Evolutionary conservation across 2,797 vertebrate genomes (phyloP).

Genomic region (Sebastes melanostomus): DNA sequence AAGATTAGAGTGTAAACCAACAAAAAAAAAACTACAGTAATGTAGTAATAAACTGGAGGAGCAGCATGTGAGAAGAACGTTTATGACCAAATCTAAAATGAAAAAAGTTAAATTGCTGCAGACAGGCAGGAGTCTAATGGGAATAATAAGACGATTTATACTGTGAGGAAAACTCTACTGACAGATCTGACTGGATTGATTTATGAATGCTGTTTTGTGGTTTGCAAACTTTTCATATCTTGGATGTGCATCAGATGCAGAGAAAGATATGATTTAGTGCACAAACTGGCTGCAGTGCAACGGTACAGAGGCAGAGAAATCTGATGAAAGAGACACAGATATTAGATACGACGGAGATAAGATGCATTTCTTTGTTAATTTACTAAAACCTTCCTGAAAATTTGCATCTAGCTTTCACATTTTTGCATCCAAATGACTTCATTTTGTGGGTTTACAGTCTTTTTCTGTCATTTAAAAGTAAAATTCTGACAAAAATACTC

Average conservation of each 20-base stretch:
- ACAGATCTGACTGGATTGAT: not conserved
- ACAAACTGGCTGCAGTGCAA: not conserved
- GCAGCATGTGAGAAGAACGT: not conserved
- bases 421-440: not conserved
- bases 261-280: not conserved
- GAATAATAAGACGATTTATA: not conserved
- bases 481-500: not conserved
- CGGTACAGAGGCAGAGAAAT: not conserved
- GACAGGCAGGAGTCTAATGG: not conserved
- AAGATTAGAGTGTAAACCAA: constrained; percentile 25
- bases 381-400: too few species aligned
- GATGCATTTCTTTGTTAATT: too few species aligned
- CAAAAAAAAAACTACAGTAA: not conserved
- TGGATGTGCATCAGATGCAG: not conserved
- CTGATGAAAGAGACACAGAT: rapidly evolving
- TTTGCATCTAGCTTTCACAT: rapidly evolving
- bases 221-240: not conserved
- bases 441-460: not conserved
- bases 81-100: not conserved
- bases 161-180: not conserved
- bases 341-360: too few species aligned
- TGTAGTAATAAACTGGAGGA: not conserved
- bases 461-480: not conserved
- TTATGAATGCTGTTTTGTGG: not conserved
- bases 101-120: not conserved